Evolutionary conservation across 2,888 invertebrate species (phyloP).

Genomic region (Cheilosia pagana): DNA sequence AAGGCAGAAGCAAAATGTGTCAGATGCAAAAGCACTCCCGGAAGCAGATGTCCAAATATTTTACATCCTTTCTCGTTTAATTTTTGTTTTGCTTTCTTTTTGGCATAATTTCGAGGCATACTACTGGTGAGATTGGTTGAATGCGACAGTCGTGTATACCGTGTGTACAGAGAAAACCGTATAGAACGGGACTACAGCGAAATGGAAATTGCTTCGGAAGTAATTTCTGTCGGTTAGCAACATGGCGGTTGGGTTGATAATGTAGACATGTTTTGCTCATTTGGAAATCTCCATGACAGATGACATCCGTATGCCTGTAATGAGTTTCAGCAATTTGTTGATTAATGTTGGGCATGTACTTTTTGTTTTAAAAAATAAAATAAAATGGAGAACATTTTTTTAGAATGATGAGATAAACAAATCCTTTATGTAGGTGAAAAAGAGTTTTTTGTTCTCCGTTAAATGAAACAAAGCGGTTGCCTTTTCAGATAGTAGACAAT

Average conservation of each 20-base stretch:
- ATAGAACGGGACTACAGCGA: not conserved
- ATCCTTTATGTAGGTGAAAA: too few species aligned
- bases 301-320: not conserved
- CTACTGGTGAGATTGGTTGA: conserved; percentile 18
- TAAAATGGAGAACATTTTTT: too few species aligned
- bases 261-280: not conserved
- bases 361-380: too few species aligned
- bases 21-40: conserved; percentile 33
- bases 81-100: not conserved
- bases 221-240: conserved; percentile 42
- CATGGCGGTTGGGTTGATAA: conserved; percentile 9
- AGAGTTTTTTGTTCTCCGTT: too few species aligned
- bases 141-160: not conserved
- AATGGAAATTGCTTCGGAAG: conserved; percentile 56
- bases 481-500: too few species aligned
- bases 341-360: too few species aligned
- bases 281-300: conserved; percentile 9
- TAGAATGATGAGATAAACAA: too few species aligned
- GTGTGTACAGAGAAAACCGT: too few species aligned
- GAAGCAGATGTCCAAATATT: conserved; percentile 40
- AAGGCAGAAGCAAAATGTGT: conserved; percentile 22
- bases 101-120: not conserved
- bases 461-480: too few species aligned
- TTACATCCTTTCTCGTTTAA: conserved; percentile 34
- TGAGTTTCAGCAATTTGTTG: too few species aligned